Evolutionary conservation across 2,888 invertebrate species (phyloP).

Genomic region (Phortica okadai): DNA sequence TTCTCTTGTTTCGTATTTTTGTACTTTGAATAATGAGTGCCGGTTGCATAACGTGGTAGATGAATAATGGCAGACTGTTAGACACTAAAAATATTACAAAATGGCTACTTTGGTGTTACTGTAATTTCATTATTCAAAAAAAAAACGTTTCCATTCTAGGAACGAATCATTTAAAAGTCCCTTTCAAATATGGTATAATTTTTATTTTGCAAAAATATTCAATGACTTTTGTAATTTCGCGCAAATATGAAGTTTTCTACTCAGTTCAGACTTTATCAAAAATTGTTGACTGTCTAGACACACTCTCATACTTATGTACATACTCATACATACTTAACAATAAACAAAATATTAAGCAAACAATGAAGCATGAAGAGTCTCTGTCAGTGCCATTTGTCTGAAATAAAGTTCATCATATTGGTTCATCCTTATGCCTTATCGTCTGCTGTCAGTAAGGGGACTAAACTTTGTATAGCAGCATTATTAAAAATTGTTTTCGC

Average conservation of each 20-base stretch:
- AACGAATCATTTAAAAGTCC: no score
- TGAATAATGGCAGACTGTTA: no score
- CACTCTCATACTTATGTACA: neutral
- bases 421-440: neutral
- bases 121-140: no score
- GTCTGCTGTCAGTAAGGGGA: neutral
- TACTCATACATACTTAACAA: slow-evolving; percentile 13
- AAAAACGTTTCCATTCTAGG: no score
- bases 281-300: slow-evolving; percentile 26
- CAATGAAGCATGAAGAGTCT: neutral
- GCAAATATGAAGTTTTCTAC: neutral
- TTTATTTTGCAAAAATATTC: neutral
- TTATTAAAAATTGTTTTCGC: slow-evolving; percentile 45
- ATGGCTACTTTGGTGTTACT: no score
- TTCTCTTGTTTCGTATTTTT: no score
- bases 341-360: neutral
- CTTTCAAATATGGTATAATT: no score
- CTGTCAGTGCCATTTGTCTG: neutral
- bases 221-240: neutral
- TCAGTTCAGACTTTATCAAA: slow-evolving; percentile 1
- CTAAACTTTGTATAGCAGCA: slow-evolving; percentile 36
- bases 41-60: no score
- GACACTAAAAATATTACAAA: no score
- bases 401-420: slow-evolving; percentile 17
- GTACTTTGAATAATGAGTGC: no score